Conservation (phyloP, 2,888 invertebrate genomes). For the Caenorhabditis imperialis region DNA sequence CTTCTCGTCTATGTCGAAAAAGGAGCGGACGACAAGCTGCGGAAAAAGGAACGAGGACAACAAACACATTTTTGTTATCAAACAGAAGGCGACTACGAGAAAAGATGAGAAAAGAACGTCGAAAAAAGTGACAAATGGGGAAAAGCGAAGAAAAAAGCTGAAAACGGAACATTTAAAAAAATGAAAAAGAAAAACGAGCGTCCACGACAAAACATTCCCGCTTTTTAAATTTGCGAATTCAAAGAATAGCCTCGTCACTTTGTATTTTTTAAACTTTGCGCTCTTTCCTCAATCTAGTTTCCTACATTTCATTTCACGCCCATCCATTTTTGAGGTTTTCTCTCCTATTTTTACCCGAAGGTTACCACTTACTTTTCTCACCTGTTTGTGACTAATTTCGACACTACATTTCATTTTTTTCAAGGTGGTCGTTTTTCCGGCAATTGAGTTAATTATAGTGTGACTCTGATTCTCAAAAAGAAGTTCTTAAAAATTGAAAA, state of each 20-base stretch:
- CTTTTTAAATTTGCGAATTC: constrained; percentile 1
- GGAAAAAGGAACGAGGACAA: neutral
- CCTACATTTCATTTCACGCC: too few relatives aligned
- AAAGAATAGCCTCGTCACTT: too few relatives aligned
- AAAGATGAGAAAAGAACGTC: neutral
- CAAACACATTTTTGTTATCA: too few relatives aligned
- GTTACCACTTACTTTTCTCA: too few relatives aligned
- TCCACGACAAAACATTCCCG: neutral
- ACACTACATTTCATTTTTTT: neutral
- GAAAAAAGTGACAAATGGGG: too few relatives aligned
- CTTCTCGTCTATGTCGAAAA: neutral
- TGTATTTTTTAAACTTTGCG: too few relatives aligned
- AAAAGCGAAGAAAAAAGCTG: neutral
- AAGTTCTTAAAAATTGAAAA: neutral
- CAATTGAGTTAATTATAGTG: constrained; percentile 46
- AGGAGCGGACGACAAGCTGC: too few relatives aligned
- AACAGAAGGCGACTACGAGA: too few relatives aligned
- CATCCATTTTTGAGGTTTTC: too few relatives aligned
- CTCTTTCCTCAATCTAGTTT: too few relatives aligned
- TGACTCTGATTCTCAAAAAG: neutral
- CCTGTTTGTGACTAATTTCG: too few relatives aligned
- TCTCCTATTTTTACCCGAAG: too few relatives aligned
- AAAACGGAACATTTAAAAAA: neutral
- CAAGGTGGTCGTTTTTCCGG: constrained; percentile 23
- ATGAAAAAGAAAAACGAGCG: neutral